Evolutionary conservation across 2,113 vertebrate species (phyloP).

Genomic region (Hippocampus mohnikei): DNA sequence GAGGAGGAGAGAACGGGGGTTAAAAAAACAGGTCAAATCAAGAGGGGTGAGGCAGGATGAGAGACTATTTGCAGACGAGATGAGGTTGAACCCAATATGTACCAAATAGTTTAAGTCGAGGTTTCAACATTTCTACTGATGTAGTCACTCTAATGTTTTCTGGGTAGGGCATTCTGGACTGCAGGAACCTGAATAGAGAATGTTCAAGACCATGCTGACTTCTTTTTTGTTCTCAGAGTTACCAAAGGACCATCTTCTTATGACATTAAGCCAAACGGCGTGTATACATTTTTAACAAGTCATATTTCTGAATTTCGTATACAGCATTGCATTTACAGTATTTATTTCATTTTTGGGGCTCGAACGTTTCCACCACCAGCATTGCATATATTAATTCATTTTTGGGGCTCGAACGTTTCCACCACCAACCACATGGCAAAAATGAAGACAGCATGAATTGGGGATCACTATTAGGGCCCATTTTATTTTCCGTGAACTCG

Average conservation of each 20-base stretch:
- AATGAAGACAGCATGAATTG: neutral
- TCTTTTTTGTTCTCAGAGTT: neutral
- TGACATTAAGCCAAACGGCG: neutral
- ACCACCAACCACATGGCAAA: no score
- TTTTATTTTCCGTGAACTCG: neutral
- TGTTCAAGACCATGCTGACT: neutral
- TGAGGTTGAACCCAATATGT: no score
- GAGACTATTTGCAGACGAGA: no score
- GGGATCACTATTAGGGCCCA: neutral
- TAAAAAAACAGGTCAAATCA: no score
- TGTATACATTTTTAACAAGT: neutral
- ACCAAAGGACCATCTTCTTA: neutral
- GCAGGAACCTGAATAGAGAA: neutral
- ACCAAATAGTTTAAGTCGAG: no score
- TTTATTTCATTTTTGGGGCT: no score
- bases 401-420: no score
- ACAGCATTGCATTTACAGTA: no score
- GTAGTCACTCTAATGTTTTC: neutral
- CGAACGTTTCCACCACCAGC: no score
- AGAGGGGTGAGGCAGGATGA: no score
- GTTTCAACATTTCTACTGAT: neutral
- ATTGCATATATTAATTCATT: no score
- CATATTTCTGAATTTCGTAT: neutral
- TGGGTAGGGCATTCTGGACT: neutral
- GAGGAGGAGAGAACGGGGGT: no score